Percentiles rank a stretch among this genome's conserved stretches.
phyloP scores from a whole-genome alignment of 2,797 vertebrate species.

The Schizothorax lantsangensis region DNA sequence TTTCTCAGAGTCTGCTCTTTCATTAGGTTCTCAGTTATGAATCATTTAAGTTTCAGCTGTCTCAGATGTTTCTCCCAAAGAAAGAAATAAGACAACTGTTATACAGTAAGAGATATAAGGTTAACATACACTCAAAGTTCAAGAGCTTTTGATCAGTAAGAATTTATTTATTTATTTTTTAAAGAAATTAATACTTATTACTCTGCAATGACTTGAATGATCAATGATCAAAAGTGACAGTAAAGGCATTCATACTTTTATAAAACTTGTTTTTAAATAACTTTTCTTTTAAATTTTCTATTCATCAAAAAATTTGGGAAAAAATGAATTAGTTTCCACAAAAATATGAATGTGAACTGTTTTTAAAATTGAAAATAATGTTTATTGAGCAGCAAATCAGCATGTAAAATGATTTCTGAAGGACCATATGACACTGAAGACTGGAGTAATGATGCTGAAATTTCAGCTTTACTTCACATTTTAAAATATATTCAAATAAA shows the following conservation, averaged over 20 bases:
- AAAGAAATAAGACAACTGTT: neutral
- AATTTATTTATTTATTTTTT: too few relatives aligned
- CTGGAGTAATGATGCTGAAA: neutral
- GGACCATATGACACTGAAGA: too few relatives aligned
- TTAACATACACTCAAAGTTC: neutral
- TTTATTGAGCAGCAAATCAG: neutral
- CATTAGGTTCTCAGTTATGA: neutral
- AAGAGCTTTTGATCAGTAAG: neutral
- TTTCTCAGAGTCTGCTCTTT: neutral
- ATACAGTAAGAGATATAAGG: neutral
- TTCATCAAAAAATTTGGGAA: neutral
- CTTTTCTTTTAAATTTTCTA: neutral
- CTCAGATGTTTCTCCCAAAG: neutral
- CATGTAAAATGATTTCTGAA: neutral
- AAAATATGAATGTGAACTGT: too few relatives aligned
- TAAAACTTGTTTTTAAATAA: neutral
- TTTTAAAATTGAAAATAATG: neutral
- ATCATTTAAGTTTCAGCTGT: neutral
- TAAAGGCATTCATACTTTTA: neutral
- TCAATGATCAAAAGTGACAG: neutral
- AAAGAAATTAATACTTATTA: neutral
- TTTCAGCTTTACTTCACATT: neutral
- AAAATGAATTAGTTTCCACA: neutral
- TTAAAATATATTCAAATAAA: neutral
- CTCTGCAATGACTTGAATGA: neutral